Evolutionary conservation across 2,113 vertebrate genomes (phyloP).

Genomic region (Paradisaea rubra): DNA sequence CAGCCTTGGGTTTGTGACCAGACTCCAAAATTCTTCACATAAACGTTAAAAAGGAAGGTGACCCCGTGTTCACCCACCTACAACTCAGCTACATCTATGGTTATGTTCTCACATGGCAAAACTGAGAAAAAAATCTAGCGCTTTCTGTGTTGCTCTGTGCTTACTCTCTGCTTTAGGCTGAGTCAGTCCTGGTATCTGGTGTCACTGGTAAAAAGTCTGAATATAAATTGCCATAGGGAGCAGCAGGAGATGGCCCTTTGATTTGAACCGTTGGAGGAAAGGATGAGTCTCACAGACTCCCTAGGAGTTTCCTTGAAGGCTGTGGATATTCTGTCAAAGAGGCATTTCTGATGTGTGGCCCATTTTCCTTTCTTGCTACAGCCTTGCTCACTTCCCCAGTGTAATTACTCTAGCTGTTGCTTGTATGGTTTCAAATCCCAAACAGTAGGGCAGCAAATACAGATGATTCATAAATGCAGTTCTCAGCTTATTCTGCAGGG

Average conservation of each 20-base stretch:
- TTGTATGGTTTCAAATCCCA: not conserved
- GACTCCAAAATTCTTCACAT: not conserved
- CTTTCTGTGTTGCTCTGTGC: not conserved
- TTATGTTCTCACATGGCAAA: not conserved
- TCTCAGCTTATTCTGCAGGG: not conserved
- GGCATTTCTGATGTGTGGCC: not conserved
- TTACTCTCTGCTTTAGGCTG: not conserved
- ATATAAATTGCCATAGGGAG: not conserved
- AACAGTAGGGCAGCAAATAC: not conserved
- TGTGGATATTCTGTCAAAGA: not conserved
- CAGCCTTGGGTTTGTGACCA: constrained; percentile 4
- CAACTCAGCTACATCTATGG: not conserved
- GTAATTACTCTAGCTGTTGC: not conserved
- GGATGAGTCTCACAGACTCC: not conserved
- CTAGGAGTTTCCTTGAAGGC: not conserved
- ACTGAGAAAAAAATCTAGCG: not conserved
- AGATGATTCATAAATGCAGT: constrained; percentile 10
- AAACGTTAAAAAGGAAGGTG: not conserved
- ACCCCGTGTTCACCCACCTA: not conserved
- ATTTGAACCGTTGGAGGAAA: not conserved
- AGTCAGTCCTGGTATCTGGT: not conserved
- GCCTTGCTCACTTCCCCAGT: not conserved
- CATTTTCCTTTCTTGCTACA: not conserved
- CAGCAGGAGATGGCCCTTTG: not conserved
- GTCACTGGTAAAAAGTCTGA: not conserved